phyloP scores from a whole-genome alignment of 2,797 vertebrate genomes.

The Macroramphosus scolopax region DNA sequence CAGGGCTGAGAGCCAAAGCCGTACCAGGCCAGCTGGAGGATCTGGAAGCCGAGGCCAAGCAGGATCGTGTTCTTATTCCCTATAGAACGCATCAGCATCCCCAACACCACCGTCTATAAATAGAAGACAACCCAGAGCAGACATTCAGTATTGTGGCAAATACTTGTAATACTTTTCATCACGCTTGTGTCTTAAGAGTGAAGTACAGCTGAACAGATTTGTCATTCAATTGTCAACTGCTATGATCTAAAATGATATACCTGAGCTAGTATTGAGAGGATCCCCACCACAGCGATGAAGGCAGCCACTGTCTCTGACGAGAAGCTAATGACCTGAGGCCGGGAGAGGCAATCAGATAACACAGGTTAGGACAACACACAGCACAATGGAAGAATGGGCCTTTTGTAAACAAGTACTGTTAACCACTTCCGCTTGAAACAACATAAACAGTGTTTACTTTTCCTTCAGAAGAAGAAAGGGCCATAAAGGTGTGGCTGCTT shows the following conservation, averaged over 20 bases:
- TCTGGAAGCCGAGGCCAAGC: conserved; percentile 90
- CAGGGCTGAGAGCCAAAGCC: conserved; percentile 93
- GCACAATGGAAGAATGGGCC: not conserved
- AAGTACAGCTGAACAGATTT: too few relatives aligned
- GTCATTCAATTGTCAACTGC: too few relatives aligned
- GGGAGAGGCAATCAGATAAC: too few relatives aligned
- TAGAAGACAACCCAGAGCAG: not conserved
- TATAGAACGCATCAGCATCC: conserved; percentile 91
- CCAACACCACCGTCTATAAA: conserved; percentile 87
- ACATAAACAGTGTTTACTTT: not conserved
- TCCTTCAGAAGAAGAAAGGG: not conserved
- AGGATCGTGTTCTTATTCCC: conserved; percentile 95
- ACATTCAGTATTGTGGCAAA: too few relatives aligned
- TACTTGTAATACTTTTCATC: not conserved
- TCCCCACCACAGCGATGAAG: conserved; percentile 90
- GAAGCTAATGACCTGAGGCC: conserved; percentile 86
- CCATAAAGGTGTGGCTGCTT: too few relatives aligned
- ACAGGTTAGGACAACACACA: conserved; percentile 25
- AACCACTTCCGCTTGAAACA: conserved; percentile 3
- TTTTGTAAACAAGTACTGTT: conserved; percentile 5
- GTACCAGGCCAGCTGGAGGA: conserved; percentile 93
- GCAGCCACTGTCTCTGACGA: conserved; percentile 89
- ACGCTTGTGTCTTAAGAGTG: not conserved
- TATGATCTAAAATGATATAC: too few relatives aligned
- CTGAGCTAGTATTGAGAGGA: conserved; percentile 92